Base-by-base conservation (phyloP, 2,888 invertebrate genomes). In the Trachelus stipa region DNA sequence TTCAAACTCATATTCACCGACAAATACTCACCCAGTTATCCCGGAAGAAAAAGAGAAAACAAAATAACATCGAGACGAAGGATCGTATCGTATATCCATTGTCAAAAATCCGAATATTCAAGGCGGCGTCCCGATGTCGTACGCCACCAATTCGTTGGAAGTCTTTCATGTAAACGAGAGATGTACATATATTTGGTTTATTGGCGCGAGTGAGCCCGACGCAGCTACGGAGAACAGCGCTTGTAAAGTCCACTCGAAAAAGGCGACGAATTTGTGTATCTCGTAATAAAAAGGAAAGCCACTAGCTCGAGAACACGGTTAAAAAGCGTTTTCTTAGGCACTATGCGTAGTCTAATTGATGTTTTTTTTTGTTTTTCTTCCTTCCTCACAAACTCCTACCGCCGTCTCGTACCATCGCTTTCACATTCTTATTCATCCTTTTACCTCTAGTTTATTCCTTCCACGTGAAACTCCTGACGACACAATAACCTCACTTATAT, bases 281-380 rank as follows among this genome's bases (percentile, higher is more conserved):
- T 56, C 40, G 40, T 56, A 56, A 56, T 56, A 56, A 56, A 56
- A 56, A 56, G 15, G 40, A 56, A 56, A 56, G 40, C 40, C 40
- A 56, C 40, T 56, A 73, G 73, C 73, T 73, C 68, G 68, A 74
- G 69, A 77, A 77, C 68, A 73, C 73, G 69, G 77, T 68, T 77
- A 73, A 77, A 74, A 77, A 73, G 73, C 40, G 40, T 56, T 56
- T 56, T 76, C 73, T 82, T 81, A 82, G 82, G 82, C 82, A 82
- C 82, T 81, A 81, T 80, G 77, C 77, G 74, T 82, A 81, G 79
- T 79, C 76, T 73, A 76, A 82, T 78, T 73, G 79, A 80, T 80
- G 75, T 74, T 68, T 31, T 78, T 74, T 69, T 23, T 73, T 68
- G n/a, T 34, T 75, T 40, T 69, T 40, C 34, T 73, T 73, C 15